Evolutionary conservation across 2,797 vertebrate genomes (phyloP), one percentile per base, ranked within the genome.

Genomic region (Steatocranus sp.): DNA sequence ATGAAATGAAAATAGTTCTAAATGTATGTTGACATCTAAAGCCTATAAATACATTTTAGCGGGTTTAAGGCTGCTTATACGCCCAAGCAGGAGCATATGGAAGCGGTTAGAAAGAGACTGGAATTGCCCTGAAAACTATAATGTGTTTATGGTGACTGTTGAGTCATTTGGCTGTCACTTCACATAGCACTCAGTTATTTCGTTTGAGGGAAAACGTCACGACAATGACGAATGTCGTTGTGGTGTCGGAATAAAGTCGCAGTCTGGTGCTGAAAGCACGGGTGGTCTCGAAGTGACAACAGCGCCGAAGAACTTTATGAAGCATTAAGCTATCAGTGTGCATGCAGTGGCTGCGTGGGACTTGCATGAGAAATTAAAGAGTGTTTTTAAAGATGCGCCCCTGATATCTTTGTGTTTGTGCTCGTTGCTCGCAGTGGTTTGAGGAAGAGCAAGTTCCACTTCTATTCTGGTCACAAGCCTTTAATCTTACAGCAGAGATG

Each of bases 271-370:
- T 54, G 61, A 43, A 27, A 7, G 41, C 50, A 84, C 93, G 95
- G 94, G 95, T 96, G 95, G 95, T 96, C 96, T 74, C 3, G 43
- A 75, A 79, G 89, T 87, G 92, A 93, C 90, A 91, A 79, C 38
- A 75, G 76, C 84, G 34, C 83, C 83, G 79, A 88, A 75, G 61
- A 78, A 87, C 56, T 88, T 61, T 30, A 66, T 86, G 58, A 27
- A 58, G 43, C 18, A 51, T 58, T 43, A 86, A 51, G 76, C 68
- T 48, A 78, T 87, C 75, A 63, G 41, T 73, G 30, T 61, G 23
- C 9, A 18, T 1, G 50, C 54, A 17, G 36, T 11, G 80, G 81
- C 61, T 78, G 53, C 83, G 58, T 83, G 18, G 66, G 56, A 83
- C 25, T 51, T 73, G 30, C 20, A 41, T 51, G 76, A 80, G 51